Percentiles rank a stretch among this genome's conserved stretches.
These are phyloP conservation scores for Tapera naevia DNA, from an alignment of 2,797 vertebrate species.

Conservation along the genomic window DNA sequence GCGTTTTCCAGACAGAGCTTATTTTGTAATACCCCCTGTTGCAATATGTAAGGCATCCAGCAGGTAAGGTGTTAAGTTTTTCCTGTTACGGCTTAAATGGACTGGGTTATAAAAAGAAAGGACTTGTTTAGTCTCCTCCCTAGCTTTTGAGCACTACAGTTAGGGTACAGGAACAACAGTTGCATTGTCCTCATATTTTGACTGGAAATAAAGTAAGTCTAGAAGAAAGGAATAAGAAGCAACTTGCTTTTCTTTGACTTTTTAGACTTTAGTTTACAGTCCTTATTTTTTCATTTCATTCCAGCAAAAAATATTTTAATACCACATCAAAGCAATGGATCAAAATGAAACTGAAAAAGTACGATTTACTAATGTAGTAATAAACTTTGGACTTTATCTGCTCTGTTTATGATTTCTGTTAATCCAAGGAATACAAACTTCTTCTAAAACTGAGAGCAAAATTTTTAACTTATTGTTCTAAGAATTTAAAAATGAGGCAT, in stretches of 20 bases:
- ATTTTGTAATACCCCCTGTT: neutral
- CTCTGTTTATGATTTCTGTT: neutral
- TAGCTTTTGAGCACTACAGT: neutral
- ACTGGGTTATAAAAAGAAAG: neutral
- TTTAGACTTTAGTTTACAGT: neutral
- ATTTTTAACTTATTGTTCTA: neutral
- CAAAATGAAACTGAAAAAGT: neutral
- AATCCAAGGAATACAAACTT: neutral
- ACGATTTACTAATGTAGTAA: neutral
- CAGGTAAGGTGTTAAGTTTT: neutral
- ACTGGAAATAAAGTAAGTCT: neutral
- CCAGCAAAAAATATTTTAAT: neutral
- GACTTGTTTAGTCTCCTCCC: neutral
- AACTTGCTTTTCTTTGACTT: neutral
- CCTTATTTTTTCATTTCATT: neutral
- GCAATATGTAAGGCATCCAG: neutral
- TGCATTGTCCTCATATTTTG: slow-evolving; percentile 26
- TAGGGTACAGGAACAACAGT: neutral
- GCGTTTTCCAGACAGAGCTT: neutral
- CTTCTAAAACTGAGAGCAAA: neutral
- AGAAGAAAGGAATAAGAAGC: neutral
- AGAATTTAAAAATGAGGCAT: neutral
- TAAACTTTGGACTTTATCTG: neutral
- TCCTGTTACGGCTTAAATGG: slow-evolving; percentile 2
- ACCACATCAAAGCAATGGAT: neutral